These are phyloP conservation scores for Bubo scandiacus DNA, from an alignment of 2,113 vertebrate genomes.

Conservation along the genomic window DNA sequence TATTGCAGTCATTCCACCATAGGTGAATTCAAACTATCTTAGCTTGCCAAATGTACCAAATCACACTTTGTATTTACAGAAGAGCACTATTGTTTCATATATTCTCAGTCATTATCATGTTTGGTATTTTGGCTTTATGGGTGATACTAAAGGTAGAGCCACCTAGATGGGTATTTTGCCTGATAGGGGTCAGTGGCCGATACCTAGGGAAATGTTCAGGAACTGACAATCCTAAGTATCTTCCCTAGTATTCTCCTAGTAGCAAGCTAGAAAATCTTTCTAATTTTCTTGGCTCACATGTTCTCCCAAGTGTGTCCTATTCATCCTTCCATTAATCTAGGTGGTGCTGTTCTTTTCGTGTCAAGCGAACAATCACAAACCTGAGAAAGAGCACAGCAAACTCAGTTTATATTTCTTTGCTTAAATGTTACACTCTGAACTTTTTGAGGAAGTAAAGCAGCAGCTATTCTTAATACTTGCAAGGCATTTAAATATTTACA, in stretches of 20 bases:
- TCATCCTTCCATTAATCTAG: background rate
- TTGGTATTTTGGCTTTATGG: background rate
- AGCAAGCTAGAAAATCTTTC: background rate
- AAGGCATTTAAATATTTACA: background rate
- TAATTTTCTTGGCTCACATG: background rate
- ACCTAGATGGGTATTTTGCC: background rate
- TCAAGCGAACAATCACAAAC: background rate
- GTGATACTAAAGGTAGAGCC: fast-evolving
- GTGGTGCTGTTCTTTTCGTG: background rate
- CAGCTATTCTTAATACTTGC: background rate
- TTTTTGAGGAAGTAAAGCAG: background rate
- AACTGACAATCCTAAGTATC: background rate
- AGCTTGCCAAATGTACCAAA: background rate
- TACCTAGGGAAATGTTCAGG: background rate
- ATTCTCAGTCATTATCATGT: background rate
- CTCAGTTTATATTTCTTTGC: background rate
- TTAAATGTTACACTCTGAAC: background rate
- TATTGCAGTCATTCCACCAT: background rate
- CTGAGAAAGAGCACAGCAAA: background rate
- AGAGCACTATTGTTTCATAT: background rate
- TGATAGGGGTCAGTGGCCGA: background rate
- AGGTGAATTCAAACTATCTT: background rate
- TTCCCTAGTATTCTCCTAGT: background rate
- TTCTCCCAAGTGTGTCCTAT: background rate
- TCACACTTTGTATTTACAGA: background rate